Conservation (phyloP, 2,113 vertebrate species). For the Archilochus colubris region DNA sequence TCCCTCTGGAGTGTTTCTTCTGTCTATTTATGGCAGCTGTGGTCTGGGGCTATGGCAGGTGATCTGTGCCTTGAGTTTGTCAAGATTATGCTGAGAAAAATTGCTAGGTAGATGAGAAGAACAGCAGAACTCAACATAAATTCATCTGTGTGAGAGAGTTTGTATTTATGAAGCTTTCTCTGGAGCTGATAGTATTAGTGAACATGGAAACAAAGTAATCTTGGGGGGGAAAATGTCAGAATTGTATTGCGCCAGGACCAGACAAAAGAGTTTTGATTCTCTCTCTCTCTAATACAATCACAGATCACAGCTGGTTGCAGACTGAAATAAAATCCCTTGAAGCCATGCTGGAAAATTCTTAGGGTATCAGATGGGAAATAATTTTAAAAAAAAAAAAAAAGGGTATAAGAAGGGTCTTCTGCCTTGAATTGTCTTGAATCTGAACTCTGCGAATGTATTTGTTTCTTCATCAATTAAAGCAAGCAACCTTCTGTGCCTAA, state of each 20-base stretch:
- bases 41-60: neutral
- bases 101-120: neutral
- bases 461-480: neutral
- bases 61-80: neutral
- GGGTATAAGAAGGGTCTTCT: neutral
- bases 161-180: neutral
- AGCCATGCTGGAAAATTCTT: slow-evolving; percentile 7
- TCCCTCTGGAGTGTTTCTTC: neutral
- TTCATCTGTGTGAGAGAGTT: neutral
- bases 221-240: neutral
- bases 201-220: slow-evolving; percentile 7
- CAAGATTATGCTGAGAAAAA: neutral
- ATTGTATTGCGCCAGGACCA: neutral
- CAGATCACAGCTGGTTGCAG: neutral
- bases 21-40: neutral
- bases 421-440: neutral
- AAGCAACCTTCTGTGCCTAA: neutral
- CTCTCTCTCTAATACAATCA: neutral
- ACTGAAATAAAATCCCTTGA: neutral
- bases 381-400: neutral
- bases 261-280: neutral
- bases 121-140: neutral
- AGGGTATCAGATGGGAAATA: neutral
- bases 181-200: slow-evolving; percentile 9
- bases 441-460: neutral